Percentiles rank a stretch among this genome's conserved stretches.
phyloP scores from a whole-genome alignment of 2,113 vertebrate species.

The Helogale parvula region DNA sequence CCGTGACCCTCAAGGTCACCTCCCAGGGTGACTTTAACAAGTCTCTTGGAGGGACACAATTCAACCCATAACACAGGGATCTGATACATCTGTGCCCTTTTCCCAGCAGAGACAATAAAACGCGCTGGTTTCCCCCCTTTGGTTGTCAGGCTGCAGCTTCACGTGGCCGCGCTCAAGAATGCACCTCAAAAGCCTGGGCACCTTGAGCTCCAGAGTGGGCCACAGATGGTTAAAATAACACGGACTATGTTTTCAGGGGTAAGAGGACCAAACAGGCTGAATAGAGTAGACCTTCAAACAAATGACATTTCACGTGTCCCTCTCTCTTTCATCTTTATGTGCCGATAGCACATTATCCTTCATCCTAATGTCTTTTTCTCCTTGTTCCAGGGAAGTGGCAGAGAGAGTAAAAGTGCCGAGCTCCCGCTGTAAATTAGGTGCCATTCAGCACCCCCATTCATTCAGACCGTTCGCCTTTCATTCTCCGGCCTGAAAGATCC shows the following conservation, averaged over 20 bases:
- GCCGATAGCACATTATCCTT: constrained; percentile 36
- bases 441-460: background rate
- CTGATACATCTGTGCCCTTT: background rate
- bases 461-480: background rate
- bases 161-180: background rate
- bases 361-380: constrained; percentile 38
- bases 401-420: background rate
- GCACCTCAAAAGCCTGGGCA: background rate
- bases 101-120: background rate
- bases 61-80: rapidly evolving
- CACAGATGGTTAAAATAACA: background rate
- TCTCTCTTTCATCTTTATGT: constrained; percentile 45
- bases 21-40: background rate
- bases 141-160: background rate
- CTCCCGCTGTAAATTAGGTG: background rate
- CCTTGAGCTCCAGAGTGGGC: background rate
- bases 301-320: background rate
- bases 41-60: background rate
- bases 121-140: background rate
- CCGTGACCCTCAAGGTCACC: background rate
- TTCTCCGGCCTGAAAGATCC: background rate
- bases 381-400: constrained; percentile 15
- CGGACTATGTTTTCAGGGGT: background rate
- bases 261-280: background rate
- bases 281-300: background rate